Evolutionary conservation across 1,140 invertebrate species (phyloP), one percentile per base, ranked within the genome.

Genomic region (Tribolium madens): DNA sequence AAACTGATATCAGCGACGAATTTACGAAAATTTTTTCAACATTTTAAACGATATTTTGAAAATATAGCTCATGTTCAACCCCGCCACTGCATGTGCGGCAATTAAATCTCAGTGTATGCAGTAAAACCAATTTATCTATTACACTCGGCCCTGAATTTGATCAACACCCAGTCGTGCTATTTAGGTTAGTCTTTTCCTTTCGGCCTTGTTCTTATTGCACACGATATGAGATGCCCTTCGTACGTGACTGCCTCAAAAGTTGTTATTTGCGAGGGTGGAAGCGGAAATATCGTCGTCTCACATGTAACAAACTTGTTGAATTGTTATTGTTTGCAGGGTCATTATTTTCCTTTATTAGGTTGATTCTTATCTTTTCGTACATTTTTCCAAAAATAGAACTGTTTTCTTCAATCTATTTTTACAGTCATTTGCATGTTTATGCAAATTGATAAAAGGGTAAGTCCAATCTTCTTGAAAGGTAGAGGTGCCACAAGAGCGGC

Each of bases 241-340:
- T 53, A 60, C 53, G 53, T 60, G 53, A 60, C 14, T 18, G 17
- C 17, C 1, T 60, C 26, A 60, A 60, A 60, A 60, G 53, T 26
- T 26, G 26, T 18, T 60, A 42, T 42, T 42, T 42, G 36, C n/a
- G 36, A 42, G 31, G 15, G 57, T 31, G 31, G 10, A 13, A 42
- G 12, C 60, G 60, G 18, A 69, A 71, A 71, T 71, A 14, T 71
- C n/a, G 48, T 46, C 72, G 14, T 52, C 13, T 15, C 53, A 33
- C 7, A 42, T 42, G n/a, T 42, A 74, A 60, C 15, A n/a, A 46
- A 74, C 48, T 74, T 60, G 48, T 74, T 57, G 47, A 74, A 48
- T 48, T 74, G 42, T 52, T 73, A 73, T 73, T 73, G 47, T 73
- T 73, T 52, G 50, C 10, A 26, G 21, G 21, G 21, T 26, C 21